phyloP scores from a whole-genome alignment of 2,113 vertebrate genomes.

The Amphilophus citrinellus region DNA sequence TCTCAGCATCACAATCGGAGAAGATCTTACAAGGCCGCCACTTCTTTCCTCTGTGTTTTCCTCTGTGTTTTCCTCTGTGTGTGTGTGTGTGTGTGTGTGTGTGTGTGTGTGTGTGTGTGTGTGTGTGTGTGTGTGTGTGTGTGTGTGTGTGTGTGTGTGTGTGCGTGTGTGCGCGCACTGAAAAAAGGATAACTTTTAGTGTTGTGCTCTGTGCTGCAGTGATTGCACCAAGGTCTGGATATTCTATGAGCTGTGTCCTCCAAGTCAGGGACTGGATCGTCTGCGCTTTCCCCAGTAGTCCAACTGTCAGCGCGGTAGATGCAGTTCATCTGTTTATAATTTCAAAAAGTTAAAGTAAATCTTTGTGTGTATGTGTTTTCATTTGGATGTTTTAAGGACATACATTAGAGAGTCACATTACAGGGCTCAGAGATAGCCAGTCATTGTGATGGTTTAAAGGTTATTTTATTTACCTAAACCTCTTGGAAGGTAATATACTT shows the following conservation, averaged over 20 bases:
- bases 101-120: not conserved
- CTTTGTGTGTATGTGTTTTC: not conserved
- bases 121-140: not conserved
- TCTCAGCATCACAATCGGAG: conserved; percentile 13
- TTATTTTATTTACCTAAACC: not conserved
- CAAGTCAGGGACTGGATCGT: conserved; percentile 10
- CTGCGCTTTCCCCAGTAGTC: not conserved
- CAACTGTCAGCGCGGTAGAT: not conserved
- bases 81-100: too few species aligned
- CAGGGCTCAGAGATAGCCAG: not conserved
- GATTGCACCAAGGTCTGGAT: conserved; percentile 28
- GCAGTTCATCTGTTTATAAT: conserved; percentile 20
- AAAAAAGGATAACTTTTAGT: not conserved
- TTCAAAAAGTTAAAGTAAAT: conserved; percentile 16
- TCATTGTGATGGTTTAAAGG: not conserved
- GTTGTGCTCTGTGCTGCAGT: conserved; percentile 30
- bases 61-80: too few species aligned
- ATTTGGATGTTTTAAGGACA: not conserved
- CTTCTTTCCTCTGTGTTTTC: not conserved
- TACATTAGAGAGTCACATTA: not conserved
- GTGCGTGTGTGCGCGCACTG: not conserved
- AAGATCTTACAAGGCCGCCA: not conserved
- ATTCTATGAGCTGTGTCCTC: conserved; percentile 30
- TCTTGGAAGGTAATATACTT: not conserved
- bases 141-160: not conserved